Percentiles rank a stretch among this genome's conserved stretches.
Evolutionary conservation across 2,113 vertebrate species (phyloP).

Genomic region (Girardinichthys multiradiatus): DNA sequence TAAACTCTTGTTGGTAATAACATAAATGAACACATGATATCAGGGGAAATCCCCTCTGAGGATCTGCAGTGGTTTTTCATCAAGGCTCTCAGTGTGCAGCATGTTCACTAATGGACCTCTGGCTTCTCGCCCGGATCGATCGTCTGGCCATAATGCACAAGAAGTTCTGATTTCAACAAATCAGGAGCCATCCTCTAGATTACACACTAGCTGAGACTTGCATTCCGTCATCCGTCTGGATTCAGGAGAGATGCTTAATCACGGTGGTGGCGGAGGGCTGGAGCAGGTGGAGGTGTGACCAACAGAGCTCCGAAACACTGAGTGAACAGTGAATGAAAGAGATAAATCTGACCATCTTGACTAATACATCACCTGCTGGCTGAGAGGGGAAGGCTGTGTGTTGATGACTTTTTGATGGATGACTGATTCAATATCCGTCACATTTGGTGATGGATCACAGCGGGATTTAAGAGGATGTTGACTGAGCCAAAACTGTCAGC

Average conservation of each 20-base stretch:
- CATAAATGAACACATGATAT: constrained; percentile 15
- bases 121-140: constrained; percentile 61
- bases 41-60: constrained; percentile 18
- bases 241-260: constrained; percentile 29
- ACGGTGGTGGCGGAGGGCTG: not conserved
- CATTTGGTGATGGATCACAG: constrained; percentile 46
- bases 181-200: constrained; percentile 23
- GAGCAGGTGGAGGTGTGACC: constrained; percentile 16
- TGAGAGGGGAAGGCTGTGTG: constrained; percentile 52
- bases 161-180: constrained; percentile 55
- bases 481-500: constrained; percentile 36
- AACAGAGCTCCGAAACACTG: not conserved
- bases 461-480: constrained; percentile 12
- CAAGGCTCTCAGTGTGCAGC: constrained; percentile 23
- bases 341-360: constrained; percentile 53
- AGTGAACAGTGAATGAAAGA: constrained; percentile 38
- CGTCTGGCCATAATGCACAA: constrained; percentile 28
- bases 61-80: constrained; percentile 23
- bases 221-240: constrained; percentile 34
- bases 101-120: constrained; percentile 64
- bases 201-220: constrained; percentile 2
- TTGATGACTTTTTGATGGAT: constrained; percentile 72
- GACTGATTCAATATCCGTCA: constrained; percentile 42
- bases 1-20: not conserved
- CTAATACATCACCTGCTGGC: constrained; percentile 35